phyloP scores from a whole-genome alignment of 2,888 invertebrate genomes.

The Scaptomyza flava region DNA sequence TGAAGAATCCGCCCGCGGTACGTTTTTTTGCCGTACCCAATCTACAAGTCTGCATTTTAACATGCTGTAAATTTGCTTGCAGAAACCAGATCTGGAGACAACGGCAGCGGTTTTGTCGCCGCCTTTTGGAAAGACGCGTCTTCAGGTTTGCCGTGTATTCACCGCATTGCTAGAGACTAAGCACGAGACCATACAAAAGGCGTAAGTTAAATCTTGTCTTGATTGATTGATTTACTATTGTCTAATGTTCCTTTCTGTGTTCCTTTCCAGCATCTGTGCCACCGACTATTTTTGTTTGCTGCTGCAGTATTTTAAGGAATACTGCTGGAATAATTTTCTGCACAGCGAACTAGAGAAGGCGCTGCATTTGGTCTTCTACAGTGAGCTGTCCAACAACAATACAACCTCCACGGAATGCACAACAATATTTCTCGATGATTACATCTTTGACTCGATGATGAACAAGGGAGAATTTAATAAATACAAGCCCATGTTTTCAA shows the following conservation, averaged over 20 bases:
- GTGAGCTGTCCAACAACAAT: slow-evolving; percentile 81
- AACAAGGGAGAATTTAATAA: slow-evolving; percentile 10
- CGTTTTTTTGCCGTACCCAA: slow-evolving; percentile 45
- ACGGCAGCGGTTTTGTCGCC: slow-evolving; percentile 89
- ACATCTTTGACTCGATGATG: slow-evolving; percentile 54
- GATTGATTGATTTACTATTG: background rate
- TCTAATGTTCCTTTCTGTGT: background rate
- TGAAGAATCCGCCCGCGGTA: slow-evolving; percentile 89
- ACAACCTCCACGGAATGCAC: slow-evolving; percentile 71
- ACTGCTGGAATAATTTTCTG: slow-evolving; percentile 97
- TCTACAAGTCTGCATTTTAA: background rate
- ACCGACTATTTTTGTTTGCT: slow-evolving; percentile 87
- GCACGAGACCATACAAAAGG: slow-evolving; percentile 89
- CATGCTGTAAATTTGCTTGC: slow-evolving; percentile 11
- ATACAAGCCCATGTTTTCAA: slow-evolving; percentile 1
- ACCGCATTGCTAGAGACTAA: slow-evolving; percentile 91
- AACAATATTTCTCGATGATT: slow-evolving; percentile 63
- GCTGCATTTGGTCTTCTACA: slow-evolving; percentile 88
- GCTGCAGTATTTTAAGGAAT: slow-evolving; percentile 94
- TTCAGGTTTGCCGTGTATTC: slow-evolving; percentile 92
- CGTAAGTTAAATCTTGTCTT: slow-evolving; percentile 83
- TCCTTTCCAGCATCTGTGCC: slow-evolving; percentile 81
- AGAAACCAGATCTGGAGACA: slow-evolving; percentile 88
- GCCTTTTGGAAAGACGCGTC: slow-evolving; percentile 91
- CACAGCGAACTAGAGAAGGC: slow-evolving; percentile 95